Conservation (phyloP, 1,140 invertebrate species). For the Bicyclus anynana region DNA sequence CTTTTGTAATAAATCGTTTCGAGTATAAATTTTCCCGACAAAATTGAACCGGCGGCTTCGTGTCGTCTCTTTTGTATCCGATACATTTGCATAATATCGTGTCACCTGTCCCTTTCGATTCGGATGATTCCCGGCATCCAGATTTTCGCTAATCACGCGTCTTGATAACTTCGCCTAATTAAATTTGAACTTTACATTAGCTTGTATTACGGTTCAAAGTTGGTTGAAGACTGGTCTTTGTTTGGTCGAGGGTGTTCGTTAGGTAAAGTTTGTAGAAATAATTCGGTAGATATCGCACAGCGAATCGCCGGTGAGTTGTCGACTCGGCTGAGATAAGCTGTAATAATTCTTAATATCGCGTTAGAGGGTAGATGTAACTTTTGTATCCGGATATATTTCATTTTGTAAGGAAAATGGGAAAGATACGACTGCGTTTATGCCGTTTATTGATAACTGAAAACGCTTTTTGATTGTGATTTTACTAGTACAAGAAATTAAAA, state of each 20-base stretch:
- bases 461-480: no score
- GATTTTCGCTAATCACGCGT: constrained; percentile 66
- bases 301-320: constrained; percentile 60
- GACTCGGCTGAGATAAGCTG: constrained; percentile 58
- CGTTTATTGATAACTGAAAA: no score
- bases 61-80: constrained; percentile 41
- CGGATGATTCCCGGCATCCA: constrained; percentile 71
- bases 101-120: constrained; percentile 66
- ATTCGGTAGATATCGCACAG: constrained; percentile 63
- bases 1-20: constrained; percentile 75
- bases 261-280: constrained; percentile 69
- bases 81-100: constrained; percentile 57
- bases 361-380: constrained; percentile 27
- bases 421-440: not conserved
- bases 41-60: constrained; percentile 41
- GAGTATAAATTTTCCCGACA: constrained; percentile 59
- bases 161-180: constrained; percentile 22
- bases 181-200: constrained; percentile 29
- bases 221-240: constrained; percentile 13
- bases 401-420: not conserved
- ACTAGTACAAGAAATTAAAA: no score
- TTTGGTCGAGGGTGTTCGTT: constrained; percentile 51
- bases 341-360: constrained; percentile 58
- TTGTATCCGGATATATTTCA: not conserved
- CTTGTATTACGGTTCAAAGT: constrained; percentile 36